phyloP scores from a whole-genome alignment of 1,140 invertebrate genomes.

The Aphidius ervi region DNA sequence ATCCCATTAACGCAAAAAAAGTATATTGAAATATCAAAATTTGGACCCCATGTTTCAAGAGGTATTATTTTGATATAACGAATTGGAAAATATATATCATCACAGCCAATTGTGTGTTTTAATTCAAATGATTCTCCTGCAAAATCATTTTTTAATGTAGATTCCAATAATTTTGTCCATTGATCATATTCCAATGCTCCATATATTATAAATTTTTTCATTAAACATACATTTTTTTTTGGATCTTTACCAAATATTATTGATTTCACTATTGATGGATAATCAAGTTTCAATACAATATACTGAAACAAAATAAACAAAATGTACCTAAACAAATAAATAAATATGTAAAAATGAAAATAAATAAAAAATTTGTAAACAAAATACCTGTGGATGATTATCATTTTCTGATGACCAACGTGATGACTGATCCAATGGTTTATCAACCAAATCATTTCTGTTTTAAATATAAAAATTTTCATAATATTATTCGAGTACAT shows the following conservation, averaged over 20 bases:
- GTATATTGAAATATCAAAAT: constrained; percentile 90
- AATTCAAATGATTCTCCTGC: constrained; percentile 76
- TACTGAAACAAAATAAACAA: constrained; percentile 54
- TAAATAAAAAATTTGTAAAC: not conserved
- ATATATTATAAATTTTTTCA: constrained; percentile 85
- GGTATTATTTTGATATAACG: constrained; percentile 83
- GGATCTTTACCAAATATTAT: constrained; percentile 89
- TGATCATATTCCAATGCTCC: constrained; percentile 78
- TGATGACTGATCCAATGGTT: constrained; percentile 76
- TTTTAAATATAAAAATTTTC: constrained; percentile 26
- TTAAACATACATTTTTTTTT: constrained; percentile 86
- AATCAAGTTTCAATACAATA: constrained; percentile 76
- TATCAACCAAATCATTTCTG: constrained; percentile 82
- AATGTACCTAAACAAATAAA: not conserved
- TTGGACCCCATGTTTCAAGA: constrained; percentile 81
- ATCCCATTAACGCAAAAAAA: constrained; percentile 76
- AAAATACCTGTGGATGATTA: constrained; percentile 70
- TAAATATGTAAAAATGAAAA: not conserved
- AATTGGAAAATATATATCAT: constrained; percentile 67
- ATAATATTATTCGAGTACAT: too few relatives aligned
- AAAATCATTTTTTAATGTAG: constrained; percentile 69
- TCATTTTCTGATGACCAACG: constrained; percentile 87
- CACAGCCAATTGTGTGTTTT: constrained; percentile 66
- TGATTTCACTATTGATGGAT: constrained; percentile 72
- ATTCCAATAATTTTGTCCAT: constrained; percentile 71